Percentiles rank a stretch among this genome's conserved stretches.
phyloP scores from a whole-genome alignment of 2,113 vertebrate species.

The Engraulis encrasicolus region DNA sequence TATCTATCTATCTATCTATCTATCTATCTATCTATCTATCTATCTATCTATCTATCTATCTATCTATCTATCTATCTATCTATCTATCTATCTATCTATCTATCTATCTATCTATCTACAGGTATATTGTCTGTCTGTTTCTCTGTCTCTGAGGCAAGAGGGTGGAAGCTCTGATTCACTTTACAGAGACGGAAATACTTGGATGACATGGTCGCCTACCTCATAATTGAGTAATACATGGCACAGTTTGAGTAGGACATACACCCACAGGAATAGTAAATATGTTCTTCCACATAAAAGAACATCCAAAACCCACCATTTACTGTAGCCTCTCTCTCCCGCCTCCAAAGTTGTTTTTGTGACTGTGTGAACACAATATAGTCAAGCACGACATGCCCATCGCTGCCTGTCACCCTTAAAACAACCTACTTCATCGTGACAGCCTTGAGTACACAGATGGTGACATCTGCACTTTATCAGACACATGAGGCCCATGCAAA shows the following conservation, averaged over 20 bases:
- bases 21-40: too few relatives aligned
- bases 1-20: too few relatives aligned
- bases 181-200: not conserved
- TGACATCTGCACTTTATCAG: conserved; percentile 54
- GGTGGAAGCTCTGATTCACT: not conserved
- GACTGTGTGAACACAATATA: not conserved
- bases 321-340: too few relatives aligned
- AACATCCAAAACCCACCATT: not conserved
- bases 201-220: too few relatives aligned
- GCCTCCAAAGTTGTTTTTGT: not conserved
- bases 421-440: conserved; percentile 48
- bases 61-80: too few relatives aligned
- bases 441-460: conserved; percentile 49
- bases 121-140: too few relatives aligned
- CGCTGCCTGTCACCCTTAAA: conserved; percentile 58
- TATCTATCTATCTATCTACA: too few relatives aligned
- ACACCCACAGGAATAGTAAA: not conserved
- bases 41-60: too few relatives aligned
- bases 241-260: not conserved
- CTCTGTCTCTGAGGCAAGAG: not conserved
- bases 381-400: too few relatives aligned
- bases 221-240: not conserved
- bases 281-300: not conserved
- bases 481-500: conserved; percentile 58
- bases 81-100: too few relatives aligned